phyloP scores from a whole-genome alignment of 2,888 invertebrate genomes.

The Cantharis flavilabris region DNA sequence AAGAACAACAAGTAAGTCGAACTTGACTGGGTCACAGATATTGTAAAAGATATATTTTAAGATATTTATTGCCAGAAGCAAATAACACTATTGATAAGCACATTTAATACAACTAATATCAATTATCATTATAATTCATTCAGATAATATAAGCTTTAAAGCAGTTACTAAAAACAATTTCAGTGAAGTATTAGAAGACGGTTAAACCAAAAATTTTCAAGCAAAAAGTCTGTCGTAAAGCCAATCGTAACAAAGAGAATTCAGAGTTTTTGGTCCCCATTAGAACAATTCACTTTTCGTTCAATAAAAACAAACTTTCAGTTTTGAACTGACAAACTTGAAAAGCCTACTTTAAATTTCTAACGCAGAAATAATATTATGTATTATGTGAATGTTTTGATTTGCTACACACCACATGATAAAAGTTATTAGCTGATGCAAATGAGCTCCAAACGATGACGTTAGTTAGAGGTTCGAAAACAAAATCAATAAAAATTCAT shows the following conservation, averaged over 20 bases:
- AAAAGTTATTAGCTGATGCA: not conserved
- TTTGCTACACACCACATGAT: not conserved
- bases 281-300: no score
- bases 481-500: not conserved
- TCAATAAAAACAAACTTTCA: no score
- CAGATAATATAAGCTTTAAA: not conserved
- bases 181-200: not conserved
- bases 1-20: conserved; percentile 1
- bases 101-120: no score
- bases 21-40: not conserved
- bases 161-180: not conserved
- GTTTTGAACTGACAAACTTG: no score
- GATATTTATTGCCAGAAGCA: not conserved
- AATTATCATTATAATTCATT: no score
- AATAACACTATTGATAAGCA: not conserved
- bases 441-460: not conserved
- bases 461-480: no score
- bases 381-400: no score
- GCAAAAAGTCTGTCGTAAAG: not conserved
- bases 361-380: no score
- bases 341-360: no score
- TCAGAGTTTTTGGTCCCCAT: no score
- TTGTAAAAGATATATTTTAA: not conserved
- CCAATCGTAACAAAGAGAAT: no score
- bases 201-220: not conserved